These are phyloP conservation scores for Clarias pachynema DNA, from an alignment of 2,797 vertebrate species.

Conservation along the genomic window DNA sequence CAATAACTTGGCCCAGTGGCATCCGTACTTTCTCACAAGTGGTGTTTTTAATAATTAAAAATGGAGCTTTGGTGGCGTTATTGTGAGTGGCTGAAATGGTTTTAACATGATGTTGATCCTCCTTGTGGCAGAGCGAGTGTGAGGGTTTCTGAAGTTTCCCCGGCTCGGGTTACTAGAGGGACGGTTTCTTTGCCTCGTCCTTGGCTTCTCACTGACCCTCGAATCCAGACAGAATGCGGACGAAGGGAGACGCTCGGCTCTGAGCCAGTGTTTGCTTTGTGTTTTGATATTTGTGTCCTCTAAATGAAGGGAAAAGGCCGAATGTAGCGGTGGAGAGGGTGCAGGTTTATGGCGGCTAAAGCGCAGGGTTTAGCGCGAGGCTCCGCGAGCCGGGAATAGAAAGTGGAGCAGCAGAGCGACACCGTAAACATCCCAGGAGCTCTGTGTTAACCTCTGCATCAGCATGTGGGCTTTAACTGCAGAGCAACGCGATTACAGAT, in stretches of 20 bases:
- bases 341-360: slow-evolving; percentile 46
- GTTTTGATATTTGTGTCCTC: neutral
- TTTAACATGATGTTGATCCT: neutral
- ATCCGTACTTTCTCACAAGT: neutral
- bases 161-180: neutral
- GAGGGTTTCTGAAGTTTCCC: neutral
- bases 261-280: slow-evolving; percentile 37
- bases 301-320: slow-evolving; percentile 21
- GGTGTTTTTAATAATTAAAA: neutral
- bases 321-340: slow-evolving; percentile 34
- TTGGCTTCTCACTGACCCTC: slow-evolving; percentile 17
- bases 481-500: neutral
- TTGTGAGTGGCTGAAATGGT: neutral
- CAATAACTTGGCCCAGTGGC: neutral
- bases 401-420: slow-evolving; percentile 34
- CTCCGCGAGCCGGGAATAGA: slow-evolving; percentile 54
- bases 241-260: slow-evolving; percentile 1
- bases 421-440: neutral
- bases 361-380: slow-evolving; percentile 46
- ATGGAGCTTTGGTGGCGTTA: neutral
- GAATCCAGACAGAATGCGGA: neutral
- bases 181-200: slow-evolving; percentile 19
- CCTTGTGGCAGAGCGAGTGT: neutral
- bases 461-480: neutral
- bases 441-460: neutral